These are phyloP conservation scores for Sericinus montela DNA, from an alignment of 2,888 invertebrate genomes.

Conservation along the genomic window DNA sequence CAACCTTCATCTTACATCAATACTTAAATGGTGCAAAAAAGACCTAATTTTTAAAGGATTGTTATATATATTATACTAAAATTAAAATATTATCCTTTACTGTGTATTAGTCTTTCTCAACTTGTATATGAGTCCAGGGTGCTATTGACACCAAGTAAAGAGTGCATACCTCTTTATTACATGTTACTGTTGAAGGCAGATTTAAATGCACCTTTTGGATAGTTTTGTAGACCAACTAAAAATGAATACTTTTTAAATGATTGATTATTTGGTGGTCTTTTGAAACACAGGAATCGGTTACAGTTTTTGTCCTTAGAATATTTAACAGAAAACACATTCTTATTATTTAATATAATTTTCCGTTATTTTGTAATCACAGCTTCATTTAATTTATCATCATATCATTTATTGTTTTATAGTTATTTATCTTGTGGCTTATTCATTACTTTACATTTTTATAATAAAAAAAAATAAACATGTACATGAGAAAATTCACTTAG, in stretches of 20 bases:
- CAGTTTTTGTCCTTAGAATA: too few relatives aligned
- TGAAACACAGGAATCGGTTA: too few relatives aligned
- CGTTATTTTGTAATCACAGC: too few relatives aligned
- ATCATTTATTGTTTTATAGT: too few relatives aligned
- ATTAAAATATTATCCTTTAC: slow-evolving; percentile 35
- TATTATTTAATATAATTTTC: too few relatives aligned
- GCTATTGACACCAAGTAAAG: slow-evolving; percentile 41
- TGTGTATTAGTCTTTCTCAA: slow-evolving; percentile 12
- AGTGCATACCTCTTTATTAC: not conserved
- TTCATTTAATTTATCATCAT: too few relatives aligned
- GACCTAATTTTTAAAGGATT: slow-evolving; percentile 51
- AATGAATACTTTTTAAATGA: slow-evolving; percentile 1
- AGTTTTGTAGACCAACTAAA: slow-evolving; percentile 13
- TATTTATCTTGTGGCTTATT: too few relatives aligned
- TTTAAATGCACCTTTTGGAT: slow-evolving; percentile 6
- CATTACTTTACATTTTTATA: too few relatives aligned
- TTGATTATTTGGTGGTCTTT: slow-evolving; percentile 10
- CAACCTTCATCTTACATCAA: slow-evolving; percentile 31
- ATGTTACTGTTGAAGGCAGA: not conserved
- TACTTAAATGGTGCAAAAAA: slow-evolving; percentile 59
- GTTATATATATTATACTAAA: slow-evolving; percentile 40
- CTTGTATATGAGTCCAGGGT: slow-evolving; percentile 45
- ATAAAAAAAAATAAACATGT: too few relatives aligned
- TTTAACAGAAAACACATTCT: too few relatives aligned
- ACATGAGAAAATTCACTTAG: too few relatives aligned